These are phyloP conservation scores for Caenorhabditis zanzibari DNA, from an alignment of 2,888 invertebrate genomes.

Conservation along the genomic window DNA sequence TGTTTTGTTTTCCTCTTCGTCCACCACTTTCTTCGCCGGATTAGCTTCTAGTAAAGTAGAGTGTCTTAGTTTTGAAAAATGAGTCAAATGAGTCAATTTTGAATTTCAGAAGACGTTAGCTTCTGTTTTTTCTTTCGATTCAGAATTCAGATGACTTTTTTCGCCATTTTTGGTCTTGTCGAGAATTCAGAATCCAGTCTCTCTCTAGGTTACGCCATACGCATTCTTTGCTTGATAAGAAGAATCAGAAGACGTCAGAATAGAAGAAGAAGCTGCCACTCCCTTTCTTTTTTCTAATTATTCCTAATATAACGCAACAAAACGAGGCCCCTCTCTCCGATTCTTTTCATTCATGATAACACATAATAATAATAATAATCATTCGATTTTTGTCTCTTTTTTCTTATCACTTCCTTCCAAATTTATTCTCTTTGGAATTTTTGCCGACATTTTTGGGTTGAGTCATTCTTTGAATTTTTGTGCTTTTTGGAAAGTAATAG, in stretches of 20 bases:
- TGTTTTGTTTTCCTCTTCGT: slow-evolving; percentile 36
- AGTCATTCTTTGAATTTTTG: not conserved
- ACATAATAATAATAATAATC: slow-evolving; percentile 26
- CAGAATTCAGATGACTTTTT: not conserved
- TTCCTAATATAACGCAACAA: slow-evolving; percentile 54
- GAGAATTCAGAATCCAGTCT: slow-evolving; percentile 29
- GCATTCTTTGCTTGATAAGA: slow-evolving; percentile 35
- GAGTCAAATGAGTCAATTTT: too few species aligned
- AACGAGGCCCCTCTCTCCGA: slow-evolving; percentile 7
- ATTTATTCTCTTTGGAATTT: slow-evolving; percentile 25
- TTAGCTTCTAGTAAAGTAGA: slow-evolving; percentile 5
- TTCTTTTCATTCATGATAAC: slow-evolving; percentile 4
- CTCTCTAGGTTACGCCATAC: slow-evolving; percentile 46
- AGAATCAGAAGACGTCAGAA: slow-evolving; percentile 15
- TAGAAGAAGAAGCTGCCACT: slow-evolving; percentile 23
- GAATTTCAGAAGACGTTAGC: too few species aligned
- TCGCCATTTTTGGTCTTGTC: not conserved
- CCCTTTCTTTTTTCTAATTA: slow-evolving; percentile 41
- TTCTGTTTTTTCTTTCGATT: too few species aligned
- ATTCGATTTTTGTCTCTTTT: slow-evolving; percentile 12
- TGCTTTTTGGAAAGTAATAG: too few species aligned
- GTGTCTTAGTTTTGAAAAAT: not conserved
- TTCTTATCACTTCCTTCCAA: slow-evolving; percentile 1
- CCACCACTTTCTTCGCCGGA: slow-evolving; percentile 8
- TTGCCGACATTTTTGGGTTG: slow-evolving; percentile 4